Conservation (phyloP, 2,888 invertebrate species). For the Trichopria drosophilae region DNA sequence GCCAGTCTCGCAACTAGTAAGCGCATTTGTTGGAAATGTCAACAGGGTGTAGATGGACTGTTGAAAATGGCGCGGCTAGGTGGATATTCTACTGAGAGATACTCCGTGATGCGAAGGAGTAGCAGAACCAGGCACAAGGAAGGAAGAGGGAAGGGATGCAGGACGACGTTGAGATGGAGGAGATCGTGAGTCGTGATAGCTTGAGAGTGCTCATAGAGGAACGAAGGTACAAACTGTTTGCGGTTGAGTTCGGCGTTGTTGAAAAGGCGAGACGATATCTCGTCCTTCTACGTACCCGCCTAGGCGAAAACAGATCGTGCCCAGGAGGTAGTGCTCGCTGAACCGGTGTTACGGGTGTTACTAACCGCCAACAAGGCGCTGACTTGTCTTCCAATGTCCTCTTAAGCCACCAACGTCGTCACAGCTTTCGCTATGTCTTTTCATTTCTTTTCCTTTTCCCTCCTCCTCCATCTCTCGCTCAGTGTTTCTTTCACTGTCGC, state of each 20-base stretch:
- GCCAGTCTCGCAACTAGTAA: slow-evolving; percentile 5
- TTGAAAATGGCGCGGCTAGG: too few relatives aligned
- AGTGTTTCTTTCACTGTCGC: too few relatives aligned
- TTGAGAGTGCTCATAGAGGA: slow-evolving; percentile 19
- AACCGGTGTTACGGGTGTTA: slow-evolving; percentile 21
- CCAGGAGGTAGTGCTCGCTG: slow-evolving; percentile 10
- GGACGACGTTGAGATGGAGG: neutral
- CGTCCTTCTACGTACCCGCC: slow-evolving; percentile 14
- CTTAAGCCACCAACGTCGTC: slow-evolving; percentile 2
- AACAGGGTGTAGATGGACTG: slow-evolving; percentile 12
- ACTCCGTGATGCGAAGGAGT: too few relatives aligned
- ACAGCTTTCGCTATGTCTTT: too few relatives aligned
- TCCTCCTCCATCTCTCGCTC: too few relatives aligned
- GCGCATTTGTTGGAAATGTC: slow-evolving; percentile 14
- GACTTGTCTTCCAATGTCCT: slow-evolving; percentile 5
- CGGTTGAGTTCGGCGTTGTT: slow-evolving; percentile 40
- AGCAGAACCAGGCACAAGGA: too few relatives aligned
- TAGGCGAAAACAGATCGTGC: slow-evolving; percentile 10
- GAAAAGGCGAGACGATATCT: slow-evolving; percentile 35
- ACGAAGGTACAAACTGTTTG: slow-evolving; percentile 34
- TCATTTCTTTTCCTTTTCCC: too few relatives aligned
- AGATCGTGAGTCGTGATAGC: slow-evolving; percentile 1
- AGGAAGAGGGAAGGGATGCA: slow-evolving; percentile 17
- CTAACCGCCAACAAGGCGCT: slow-evolving; percentile 26
- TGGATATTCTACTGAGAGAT: too few relatives aligned